A percentile compares a stretch with the other conserved stretches of the same genome.
Conservation (phyloP, 2,113 vertebrate species). For the Bucco capensis region DNA sequence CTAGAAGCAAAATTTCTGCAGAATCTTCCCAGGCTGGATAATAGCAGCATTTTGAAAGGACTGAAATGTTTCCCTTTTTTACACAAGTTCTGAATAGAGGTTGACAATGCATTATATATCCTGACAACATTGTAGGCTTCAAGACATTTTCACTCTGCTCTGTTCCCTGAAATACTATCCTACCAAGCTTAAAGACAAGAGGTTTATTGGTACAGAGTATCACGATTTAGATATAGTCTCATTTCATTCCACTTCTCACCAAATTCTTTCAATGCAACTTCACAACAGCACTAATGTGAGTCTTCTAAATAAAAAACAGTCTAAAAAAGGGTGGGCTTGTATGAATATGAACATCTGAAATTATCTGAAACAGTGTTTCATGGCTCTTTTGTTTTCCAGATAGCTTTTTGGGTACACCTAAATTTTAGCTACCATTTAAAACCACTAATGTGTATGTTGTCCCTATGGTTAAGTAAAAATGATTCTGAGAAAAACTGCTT, state of each 20-base stretch:
- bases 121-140: neutral
- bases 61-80: neutral
- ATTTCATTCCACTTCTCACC: neutral
- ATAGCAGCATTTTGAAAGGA: neutral
- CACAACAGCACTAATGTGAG: neutral
- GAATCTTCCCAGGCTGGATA: neutral
- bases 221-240: neutral
- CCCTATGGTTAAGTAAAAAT: neutral
- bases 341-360: neutral
- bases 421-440: neutral
- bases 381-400: neutral
- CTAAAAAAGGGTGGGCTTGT: neutral
- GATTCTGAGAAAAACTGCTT: neutral
- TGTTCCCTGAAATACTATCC: neutral
- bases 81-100: neutral
- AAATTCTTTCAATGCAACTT: constrained; percentile 2
- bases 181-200: neutral
- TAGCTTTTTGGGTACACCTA: neutral
- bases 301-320: neutral
- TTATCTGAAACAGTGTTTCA: neutral
- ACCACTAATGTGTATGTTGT: neutral
- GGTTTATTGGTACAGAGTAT: neutral
- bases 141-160: neutral
- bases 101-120: neutral
- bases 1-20: neutral